Conservation (phyloP, 2,888 invertebrate species). For the Nymphalis c-album region DNA sequence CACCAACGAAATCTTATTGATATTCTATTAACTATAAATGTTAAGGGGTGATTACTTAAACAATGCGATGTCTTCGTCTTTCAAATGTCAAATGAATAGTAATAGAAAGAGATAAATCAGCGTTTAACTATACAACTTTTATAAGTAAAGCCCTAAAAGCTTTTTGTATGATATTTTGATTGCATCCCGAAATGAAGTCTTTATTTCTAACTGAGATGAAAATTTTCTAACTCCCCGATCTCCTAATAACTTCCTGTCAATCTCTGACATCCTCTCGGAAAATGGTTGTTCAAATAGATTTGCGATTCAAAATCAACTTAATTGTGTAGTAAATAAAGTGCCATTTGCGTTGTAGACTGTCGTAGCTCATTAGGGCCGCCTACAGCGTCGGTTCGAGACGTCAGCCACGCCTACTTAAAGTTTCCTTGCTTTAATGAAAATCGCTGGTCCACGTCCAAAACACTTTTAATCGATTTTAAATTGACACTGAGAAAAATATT, state of each 20-base stretch:
- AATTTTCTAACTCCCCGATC: constrained; percentile 40
- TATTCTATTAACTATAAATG: too few species aligned
- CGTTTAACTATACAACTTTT: background rate
- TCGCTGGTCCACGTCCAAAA: constrained; percentile 45
- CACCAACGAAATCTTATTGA: too few species aligned
- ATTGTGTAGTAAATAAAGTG: constrained; percentile 48
- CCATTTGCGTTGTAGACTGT: constrained; percentile 44
- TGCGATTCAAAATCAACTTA: constrained; percentile 39
- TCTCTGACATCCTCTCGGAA: constrained; percentile 44
- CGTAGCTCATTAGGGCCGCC: constrained; percentile 57
- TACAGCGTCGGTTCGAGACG: constrained; percentile 52
- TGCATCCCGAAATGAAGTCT: background rate
- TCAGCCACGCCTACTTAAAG: constrained; percentile 52
- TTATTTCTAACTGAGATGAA: constrained; percentile 31
- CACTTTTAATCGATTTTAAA: constrained; percentile 44
- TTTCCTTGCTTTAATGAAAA: constrained; percentile 51
- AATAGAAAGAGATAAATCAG: too few species aligned
- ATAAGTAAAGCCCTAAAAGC: background rate
- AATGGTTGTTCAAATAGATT: constrained; percentile 38
- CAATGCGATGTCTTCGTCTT: too few species aligned
- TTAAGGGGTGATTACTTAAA: too few species aligned
- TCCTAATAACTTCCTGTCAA: constrained; percentile 48
- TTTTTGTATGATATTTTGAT: background rate
- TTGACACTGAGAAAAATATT: constrained; percentile 25
- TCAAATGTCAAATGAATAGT: too few species aligned